Conservation (phyloP, 2,888 invertebrate genomes). For the Amblyjoppa fuscipennis region DNA sequence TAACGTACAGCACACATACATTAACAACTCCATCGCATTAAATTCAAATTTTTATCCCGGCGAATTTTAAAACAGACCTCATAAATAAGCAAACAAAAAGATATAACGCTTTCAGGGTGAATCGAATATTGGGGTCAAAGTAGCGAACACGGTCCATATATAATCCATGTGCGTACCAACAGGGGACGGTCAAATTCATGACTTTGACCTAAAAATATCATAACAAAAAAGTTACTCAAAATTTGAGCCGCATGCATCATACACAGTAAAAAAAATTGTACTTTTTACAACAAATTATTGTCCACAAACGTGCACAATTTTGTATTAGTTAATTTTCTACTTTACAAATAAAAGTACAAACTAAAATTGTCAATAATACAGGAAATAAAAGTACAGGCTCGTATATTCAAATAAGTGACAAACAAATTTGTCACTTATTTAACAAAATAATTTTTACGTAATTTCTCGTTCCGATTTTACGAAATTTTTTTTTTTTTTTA, state of each 20-base stretch:
- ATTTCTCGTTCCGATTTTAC: too few species aligned
- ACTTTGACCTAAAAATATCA: neutral
- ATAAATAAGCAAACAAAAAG: neutral
- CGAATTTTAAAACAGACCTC: neutral
- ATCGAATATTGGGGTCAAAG: neutral
- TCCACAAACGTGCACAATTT: too few species aligned
- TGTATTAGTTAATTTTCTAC: too few species aligned
- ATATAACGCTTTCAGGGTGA: neutral
- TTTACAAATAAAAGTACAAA: too few species aligned
- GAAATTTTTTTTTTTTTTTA: too few species aligned
- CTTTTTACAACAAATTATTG: too few species aligned
- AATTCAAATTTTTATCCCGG: neutral
- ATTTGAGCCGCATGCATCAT: neutral
- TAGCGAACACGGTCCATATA: neutral
- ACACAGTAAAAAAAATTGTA: too few species aligned
- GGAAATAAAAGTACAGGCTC: too few species aligned
- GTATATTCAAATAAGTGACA: too few species aligned
- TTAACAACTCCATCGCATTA: conserved; percentile 66
- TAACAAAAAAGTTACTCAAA: neutral
- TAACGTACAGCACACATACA: conserved; percentile 61
- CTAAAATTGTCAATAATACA: too few species aligned
- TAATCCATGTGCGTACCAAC: neutral
- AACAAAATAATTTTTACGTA: too few species aligned
- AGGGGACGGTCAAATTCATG: neutral
- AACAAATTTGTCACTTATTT: too few species aligned